Evolutionary conservation across 2,797 vertebrate species (phyloP), one percentile per base, ranked within the genome.

Genomic region (Gymnocypris eckloni): DNA sequence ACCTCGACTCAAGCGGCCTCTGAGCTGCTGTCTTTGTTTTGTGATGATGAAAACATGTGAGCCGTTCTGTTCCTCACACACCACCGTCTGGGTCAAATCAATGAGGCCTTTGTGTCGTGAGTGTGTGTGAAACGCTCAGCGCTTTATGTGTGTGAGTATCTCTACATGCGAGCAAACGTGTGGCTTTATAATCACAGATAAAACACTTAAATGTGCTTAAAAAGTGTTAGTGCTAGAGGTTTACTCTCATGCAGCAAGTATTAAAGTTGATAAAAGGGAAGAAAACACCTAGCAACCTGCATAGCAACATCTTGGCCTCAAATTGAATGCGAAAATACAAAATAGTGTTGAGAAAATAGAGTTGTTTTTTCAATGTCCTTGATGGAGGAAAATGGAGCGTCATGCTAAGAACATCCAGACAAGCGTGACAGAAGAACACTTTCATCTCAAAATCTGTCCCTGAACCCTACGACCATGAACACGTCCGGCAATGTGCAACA

Each of bases 81-180:
- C 72, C n/a, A 37, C 73, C 86, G 82, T 77, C 11, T 75, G 83
- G 84, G 81, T 78, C 72, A 87, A 82, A 83, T 92, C 88, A 91
- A 91, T 90, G 84, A 89, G 79, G 72, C 84, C 89, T 91, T 91
- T 92, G 91, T 92, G 84, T 70, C 50, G 37, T 4, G 80, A 39
- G 52, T 71, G 75, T 50, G 64, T 79, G 81, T 48, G 50, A 77
- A 56, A 3, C 11, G 11, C 86, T 90, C 91, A 89, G 89, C 88
- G 81, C 39, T 67, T 52, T 28, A 66, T 82, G 67, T 71, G 67
- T 82, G 71, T 37, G 50, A 45, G 67, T 83, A 56, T 78, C 45
- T 59, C 45, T 25, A 69, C 48, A 83, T 45, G 20, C 33, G 70
- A 67, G 64, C 64, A 84, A 81, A 73, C 75, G 56, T 73, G 82